Conservation (phyloP, 2,113 vertebrate species). For the Cyanistes caeruleus region DNA sequence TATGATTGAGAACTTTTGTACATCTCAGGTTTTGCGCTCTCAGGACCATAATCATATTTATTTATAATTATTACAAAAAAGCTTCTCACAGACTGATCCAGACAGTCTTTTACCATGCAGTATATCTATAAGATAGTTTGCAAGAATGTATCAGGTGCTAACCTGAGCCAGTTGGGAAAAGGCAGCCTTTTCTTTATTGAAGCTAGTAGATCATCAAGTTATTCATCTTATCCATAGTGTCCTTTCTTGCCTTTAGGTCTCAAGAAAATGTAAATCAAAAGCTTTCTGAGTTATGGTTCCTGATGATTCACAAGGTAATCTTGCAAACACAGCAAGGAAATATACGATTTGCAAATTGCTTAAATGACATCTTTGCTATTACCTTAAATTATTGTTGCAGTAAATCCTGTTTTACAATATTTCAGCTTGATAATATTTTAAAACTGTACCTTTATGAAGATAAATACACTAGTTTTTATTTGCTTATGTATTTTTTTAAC, state of each 20-base stretch:
- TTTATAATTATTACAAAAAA: conserved; percentile 15
- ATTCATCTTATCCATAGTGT: conserved; percentile 67
- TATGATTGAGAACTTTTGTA: background rate
- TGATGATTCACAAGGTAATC: conserved; percentile 79
- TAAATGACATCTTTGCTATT: conserved; percentile 79
- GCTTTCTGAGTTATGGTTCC: conserved; percentile 68
- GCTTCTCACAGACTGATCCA: background rate
- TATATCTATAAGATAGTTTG: conserved; percentile 42
- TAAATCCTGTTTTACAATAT: conserved; percentile 74
- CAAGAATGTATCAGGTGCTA: conserved; percentile 21
- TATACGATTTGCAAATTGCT: conserved; percentile 78
- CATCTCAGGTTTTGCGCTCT: background rate
- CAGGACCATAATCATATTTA: background rate
- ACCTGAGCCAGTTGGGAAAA: conserved; percentile 34
- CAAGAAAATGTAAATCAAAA: conserved; percentile 78
- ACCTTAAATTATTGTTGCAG: conserved; percentile 76
- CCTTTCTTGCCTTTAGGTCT: conserved; percentile 72
- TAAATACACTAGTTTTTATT: conserved; percentile 67
- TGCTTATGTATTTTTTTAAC: conserved; percentile 46
- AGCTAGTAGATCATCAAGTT: conserved; percentile 63
- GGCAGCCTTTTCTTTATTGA: conserved; percentile 51
- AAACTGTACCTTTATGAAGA: conserved; percentile 73
- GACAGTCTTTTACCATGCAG: background rate
- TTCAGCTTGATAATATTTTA: conserved; percentile 76
- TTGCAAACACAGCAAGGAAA: conserved; percentile 76